Evolutionary conservation across 1,140 invertebrate genomes (phyloP).

Genomic region (Dolichoris vasculosae): DNA sequence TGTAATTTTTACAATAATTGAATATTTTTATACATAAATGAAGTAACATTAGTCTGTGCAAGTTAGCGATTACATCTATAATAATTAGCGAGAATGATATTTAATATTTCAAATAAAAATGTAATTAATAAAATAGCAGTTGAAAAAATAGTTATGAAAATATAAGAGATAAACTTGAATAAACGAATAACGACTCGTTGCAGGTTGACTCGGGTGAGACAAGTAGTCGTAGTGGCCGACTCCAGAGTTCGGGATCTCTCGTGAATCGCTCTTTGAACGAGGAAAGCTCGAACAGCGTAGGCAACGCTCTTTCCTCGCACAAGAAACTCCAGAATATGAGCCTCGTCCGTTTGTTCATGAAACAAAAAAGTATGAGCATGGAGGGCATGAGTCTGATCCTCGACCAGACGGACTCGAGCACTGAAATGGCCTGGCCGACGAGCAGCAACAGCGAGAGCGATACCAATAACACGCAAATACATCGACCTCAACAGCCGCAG

Average conservation of each 20-base stretch:
- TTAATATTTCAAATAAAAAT: too few species aligned
- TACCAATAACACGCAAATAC: constrained; percentile 69
- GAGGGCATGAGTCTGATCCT: constrained; percentile 78
- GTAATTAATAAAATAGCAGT: neutral
- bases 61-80: too few species aligned
- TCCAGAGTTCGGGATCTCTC: constrained; percentile 70
- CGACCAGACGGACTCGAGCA: constrained; percentile 69
- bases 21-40: too few species aligned
- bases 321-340: constrained; percentile 81
- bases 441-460: constrained; percentile 67
- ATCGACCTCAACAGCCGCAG: constrained; percentile 52
- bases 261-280: constrained; percentile 71
- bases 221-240: constrained; percentile 64
- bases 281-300: constrained; percentile 71
- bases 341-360: constrained; percentile 91
- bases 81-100: too few species aligned
- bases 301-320: constrained; percentile 67
- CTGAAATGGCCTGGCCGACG: constrained; percentile 69
- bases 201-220: constrained; percentile 71
- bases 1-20: too few species aligned
- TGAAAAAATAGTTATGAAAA: neutral
- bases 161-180: neutral
- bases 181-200: neutral
- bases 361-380: constrained; percentile 88
- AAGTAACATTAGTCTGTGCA: too few species aligned